phyloP scores from a whole-genome alignment of 92 coral and sea anemone species.

The Metridium senile region DNA sequence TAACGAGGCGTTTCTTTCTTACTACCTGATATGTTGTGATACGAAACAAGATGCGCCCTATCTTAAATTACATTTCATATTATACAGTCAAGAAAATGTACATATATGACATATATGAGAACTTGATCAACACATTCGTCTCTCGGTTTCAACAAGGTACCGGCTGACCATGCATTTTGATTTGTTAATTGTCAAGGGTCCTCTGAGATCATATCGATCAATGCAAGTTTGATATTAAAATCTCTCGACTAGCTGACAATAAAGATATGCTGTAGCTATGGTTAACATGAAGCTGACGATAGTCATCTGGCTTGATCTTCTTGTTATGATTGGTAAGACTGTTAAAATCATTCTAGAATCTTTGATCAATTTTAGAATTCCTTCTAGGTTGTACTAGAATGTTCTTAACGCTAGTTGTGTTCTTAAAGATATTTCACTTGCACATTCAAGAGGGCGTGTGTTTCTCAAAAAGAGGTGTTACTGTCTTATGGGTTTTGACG shows the following conservation, averaged over 20 bases:
- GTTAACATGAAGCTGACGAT: background rate
- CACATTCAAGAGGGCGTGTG: background rate
- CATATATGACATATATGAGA: background rate
- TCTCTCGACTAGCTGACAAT: background rate
- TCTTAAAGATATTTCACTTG: no score
- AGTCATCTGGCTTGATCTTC: slow-evolving; percentile 4
- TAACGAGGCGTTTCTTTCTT: no score
- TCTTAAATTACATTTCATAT: no score
- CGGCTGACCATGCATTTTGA: background rate
- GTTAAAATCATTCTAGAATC: background rate
- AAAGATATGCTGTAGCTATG: background rate
- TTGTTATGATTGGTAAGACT: background rate
- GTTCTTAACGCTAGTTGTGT: no score
- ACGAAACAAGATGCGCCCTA: no score
- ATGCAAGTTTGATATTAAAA: background rate
- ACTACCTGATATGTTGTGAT: no score
- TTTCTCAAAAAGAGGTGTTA: background rate
- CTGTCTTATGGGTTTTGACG: no score
- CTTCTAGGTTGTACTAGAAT: no score
- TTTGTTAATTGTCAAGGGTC: background rate
- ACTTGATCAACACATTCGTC: background rate
- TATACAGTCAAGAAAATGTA: background rate
- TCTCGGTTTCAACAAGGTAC: background rate
- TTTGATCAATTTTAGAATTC: background rate
- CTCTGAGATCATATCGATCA: background rate